Percentiles rank a stretch among this genome's conserved stretches.
phyloP scores from a whole-genome alignment of 1,140 invertebrate species.

The Homalodisca vitripennis region DNA sequence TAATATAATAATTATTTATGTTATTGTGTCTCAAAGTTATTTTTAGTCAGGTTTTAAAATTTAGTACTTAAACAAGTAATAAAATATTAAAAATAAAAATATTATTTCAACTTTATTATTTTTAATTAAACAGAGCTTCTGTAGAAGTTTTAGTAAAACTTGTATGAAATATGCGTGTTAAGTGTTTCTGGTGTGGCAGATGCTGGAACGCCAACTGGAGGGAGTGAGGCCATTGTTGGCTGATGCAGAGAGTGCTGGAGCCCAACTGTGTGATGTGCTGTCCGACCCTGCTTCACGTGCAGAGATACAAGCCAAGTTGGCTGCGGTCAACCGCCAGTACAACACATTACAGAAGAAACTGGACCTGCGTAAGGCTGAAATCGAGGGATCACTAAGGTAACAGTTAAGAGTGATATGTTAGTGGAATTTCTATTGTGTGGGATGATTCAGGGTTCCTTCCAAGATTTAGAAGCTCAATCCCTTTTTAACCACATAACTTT shows the following conservation, averaged over 20 bases:
- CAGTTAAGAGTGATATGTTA: too few species aligned
- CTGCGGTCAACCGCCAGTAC: constrained; percentile 78
- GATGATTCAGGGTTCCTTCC: too few species aligned
- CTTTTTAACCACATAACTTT: too few species aligned
- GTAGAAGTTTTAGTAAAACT: neutral
- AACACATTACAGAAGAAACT: constrained; percentile 84
- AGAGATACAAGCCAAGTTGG: constrained; percentile 87
- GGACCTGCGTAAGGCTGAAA: constrained; percentile 84
- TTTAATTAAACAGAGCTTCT: neutral
- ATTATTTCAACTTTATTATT: neutral
- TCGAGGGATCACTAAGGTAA: constrained; percentile 76
- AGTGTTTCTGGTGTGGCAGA: too few species aligned
- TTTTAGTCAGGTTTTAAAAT: too few species aligned
- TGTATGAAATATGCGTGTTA: neutral
- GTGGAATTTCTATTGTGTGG: too few species aligned
- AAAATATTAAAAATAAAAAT: neutral
- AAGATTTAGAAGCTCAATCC: too few species aligned
- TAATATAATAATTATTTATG: too few species aligned
- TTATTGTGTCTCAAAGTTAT: too few species aligned
- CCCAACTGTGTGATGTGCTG: constrained; percentile 82
- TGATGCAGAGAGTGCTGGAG: constrained; percentile 83
- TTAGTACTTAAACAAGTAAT: too few species aligned
- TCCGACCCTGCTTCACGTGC: constrained; percentile 85
- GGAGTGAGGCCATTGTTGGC: constrained; percentile 82
- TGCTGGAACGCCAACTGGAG: constrained; percentile 84